Base-by-base conservation (phyloP, 2,888 invertebrate genomes). In the Philonicus albiceps region DNA sequence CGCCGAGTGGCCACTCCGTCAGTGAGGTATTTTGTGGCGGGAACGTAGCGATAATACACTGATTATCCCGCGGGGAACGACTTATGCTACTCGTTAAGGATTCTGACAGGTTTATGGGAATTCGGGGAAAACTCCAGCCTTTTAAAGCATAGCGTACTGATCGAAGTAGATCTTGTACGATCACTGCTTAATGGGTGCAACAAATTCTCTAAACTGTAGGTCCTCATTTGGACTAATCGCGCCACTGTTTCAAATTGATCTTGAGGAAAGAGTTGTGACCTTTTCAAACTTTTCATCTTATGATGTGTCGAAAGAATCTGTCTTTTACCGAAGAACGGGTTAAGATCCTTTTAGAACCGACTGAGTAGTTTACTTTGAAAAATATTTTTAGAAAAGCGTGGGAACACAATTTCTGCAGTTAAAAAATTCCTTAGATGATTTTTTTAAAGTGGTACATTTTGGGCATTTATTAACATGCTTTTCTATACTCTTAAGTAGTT, bases 21-120 rank as follows among this genome's bases (percentile, higher is more conserved):
- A 49, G 43, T 11, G 8, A 64, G 53, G 16, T 81, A 55, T 81
- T 78, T 49, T 78, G 49, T 78, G 49, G 78, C 49, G 78, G 22
- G 19, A 64, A 27, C 64, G 37, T n/a, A 34, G 81, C 53, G 81
- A 16, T 64, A 49, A 81, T 53, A 53, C 64, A 81, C 34, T 81
- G 81, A 81, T 81, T 53, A 81, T 19, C 16, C 81, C 81, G 30
- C 34, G 3, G 81, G 81, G 81, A 81, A 30, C 64, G 64, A 81
- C 81, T 34, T 27, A 81, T 81, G 81, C 31, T 34, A 19, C 30
- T n/a, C 55, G 81, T 55, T 81, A 13, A 13, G 27, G n/a, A 34
- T 34, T 55, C 34, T 31, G 55, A 53, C 64, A 34, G 31, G 30
- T 81, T 81, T 81, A 55, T 53, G 81, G 43, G 27, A 22, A 19